phyloP scores from a whole-genome alignment of 2,113 vertebrate species.

The Odobenus rosmarus region DNA sequence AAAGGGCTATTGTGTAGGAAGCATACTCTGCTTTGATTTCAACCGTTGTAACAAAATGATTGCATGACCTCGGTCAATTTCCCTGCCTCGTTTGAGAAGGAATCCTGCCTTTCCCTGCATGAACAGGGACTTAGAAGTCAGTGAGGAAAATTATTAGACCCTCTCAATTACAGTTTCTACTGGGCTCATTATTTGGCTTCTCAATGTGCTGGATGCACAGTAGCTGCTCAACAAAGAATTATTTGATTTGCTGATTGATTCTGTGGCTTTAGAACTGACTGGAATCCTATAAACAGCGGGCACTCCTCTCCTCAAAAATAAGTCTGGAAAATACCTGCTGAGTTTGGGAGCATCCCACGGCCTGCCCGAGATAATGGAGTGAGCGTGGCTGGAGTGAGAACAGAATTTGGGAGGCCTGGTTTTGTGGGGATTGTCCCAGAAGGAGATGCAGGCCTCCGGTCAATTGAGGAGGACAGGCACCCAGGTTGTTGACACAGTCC shows the following conservation, averaged over 20 bases:
- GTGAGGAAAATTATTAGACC: not conserved
- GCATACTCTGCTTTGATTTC: not conserved
- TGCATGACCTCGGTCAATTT: not conserved
- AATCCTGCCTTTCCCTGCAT: not conserved
- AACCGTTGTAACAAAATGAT: not conserved
- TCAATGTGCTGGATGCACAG: not conserved
- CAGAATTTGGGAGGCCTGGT: fast-evolving
- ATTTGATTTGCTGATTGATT: not conserved
- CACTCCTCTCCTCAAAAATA: not conserved
- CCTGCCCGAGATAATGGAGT: not conserved
- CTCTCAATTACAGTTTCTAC: not conserved
- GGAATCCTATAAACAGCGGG: not conserved
- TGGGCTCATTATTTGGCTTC: not conserved
- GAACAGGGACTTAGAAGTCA: not conserved
- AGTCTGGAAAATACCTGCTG: not conserved
- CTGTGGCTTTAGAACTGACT: not conserved
- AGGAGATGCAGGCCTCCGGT: not conserved
- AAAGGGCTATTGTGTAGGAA: not conserved
- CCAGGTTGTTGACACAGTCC: not conserved
- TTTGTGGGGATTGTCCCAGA: fast-evolving
- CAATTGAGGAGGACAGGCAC: no score
- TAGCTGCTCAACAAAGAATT: not conserved
- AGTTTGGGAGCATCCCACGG: not conserved
- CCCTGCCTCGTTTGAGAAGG: not conserved
- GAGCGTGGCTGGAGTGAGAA: fast-evolving